Percentiles rank a stretch among this genome's conserved stretches.
phyloP scores from a whole-genome alignment of 1,140 invertebrate species.

The Plutomurus gul region DNA sequence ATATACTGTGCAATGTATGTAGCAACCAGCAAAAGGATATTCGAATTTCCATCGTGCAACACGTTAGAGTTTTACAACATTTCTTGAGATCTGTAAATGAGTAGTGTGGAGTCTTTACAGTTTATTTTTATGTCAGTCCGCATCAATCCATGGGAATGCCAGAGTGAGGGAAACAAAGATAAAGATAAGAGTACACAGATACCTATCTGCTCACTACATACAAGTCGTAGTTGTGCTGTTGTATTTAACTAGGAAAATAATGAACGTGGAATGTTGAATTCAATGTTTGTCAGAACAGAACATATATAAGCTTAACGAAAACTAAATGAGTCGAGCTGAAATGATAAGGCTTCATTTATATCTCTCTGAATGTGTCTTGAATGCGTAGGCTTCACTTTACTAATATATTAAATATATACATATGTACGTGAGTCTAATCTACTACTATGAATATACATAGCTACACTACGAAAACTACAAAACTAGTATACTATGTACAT shows the following conservation, averaged over 20 bases:
- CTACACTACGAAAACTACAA: too few species aligned
- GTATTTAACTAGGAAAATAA: constrained; percentile 17
- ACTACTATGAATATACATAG: too few species aligned
- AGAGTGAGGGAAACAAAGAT: constrained; percentile 26
- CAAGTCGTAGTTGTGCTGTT: background rate
- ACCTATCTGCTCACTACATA: background rate
- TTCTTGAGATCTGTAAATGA: constrained; percentile 21
- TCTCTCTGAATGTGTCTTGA: background rate
- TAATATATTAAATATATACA: too few species aligned
- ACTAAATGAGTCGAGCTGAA: constrained; percentile 15
- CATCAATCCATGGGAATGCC: constrained; percentile 26
- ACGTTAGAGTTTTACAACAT: constrained; percentile 14
- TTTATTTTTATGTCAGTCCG: constrained; percentile 27
- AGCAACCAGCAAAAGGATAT: background rate
- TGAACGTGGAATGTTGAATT: constrained; percentile 17
- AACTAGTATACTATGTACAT: too few species aligned
- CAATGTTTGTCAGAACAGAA: background rate
- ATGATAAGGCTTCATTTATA: constrained; percentile 24
- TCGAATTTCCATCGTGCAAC: constrained; percentile 26
- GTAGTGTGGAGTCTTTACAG: constrained; percentile 10
- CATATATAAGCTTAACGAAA: constrained; percentile 4
- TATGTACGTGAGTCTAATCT: too few species aligned
- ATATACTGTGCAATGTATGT: background rate
- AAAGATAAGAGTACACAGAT: constrained; percentile 29
- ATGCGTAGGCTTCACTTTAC: background rate